Conservation (phyloP, 2,113 vertebrate genomes). For the Morone saxatilis region DNA sequence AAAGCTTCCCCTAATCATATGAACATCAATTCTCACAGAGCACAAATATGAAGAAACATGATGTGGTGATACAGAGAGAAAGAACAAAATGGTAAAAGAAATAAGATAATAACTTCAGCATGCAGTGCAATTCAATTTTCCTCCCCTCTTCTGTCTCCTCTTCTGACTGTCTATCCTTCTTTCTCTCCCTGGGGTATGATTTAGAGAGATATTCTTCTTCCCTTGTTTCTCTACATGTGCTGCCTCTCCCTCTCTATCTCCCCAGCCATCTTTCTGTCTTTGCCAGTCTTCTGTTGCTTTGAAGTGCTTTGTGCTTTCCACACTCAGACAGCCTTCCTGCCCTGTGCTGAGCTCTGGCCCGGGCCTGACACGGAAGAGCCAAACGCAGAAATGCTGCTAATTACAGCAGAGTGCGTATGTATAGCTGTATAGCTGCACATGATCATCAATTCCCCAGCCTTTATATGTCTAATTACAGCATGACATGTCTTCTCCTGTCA, state of each 20-base stretch:
- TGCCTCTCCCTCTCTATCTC: slow-evolving; percentile 62
- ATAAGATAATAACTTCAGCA: slow-evolving; percentile 26
- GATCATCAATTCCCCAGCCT: slow-evolving; percentile 11
- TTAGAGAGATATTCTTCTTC: slow-evolving; percentile 38
- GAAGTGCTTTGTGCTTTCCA: slow-evolving; percentile 72
- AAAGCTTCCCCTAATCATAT: slow-evolving; percentile 1
- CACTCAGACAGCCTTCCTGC: slow-evolving; percentile 61
- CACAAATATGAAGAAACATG: slow-evolving; percentile 18
- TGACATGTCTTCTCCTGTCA: slow-evolving; percentile 11
- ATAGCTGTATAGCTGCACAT: background rate
- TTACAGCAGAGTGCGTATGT: slow-evolving; percentile 50
- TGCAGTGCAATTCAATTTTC: slow-evolving; percentile 22
- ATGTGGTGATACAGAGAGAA: background rate
- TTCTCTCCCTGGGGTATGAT: slow-evolving; percentile 24
- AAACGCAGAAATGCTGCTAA: slow-evolving; percentile 52
- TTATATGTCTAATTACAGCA: slow-evolving; percentile 11
- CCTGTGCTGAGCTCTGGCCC: slow-evolving; percentile 42
- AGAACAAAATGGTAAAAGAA: background rate
- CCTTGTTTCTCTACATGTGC: slow-evolving; percentile 37
- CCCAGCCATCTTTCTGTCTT: slow-evolving; percentile 61
- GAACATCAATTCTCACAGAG: slow-evolving; percentile 14
- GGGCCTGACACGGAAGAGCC: slow-evolving; percentile 2
- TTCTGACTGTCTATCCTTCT: background rate
- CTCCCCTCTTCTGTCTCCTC: slow-evolving; percentile 7
- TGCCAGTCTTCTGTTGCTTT: slow-evolving; percentile 69